phyloP scores from a whole-genome alignment of 2,797 vertebrate species.

The Numenius phaeopus region DNA sequence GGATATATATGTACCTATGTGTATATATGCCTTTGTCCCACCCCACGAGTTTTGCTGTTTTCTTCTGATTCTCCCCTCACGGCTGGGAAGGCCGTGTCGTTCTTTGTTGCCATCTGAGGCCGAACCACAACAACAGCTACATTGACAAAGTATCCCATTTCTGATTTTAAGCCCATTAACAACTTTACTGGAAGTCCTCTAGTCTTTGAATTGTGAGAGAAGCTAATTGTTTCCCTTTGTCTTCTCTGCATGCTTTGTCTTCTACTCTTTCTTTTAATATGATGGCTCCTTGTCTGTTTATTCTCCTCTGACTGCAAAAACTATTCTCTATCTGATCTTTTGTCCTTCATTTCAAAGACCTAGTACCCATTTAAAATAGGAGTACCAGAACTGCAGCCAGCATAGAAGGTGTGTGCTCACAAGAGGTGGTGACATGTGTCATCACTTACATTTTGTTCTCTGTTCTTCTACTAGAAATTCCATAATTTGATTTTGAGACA shows the following conservation, averaged over 20 bases:
- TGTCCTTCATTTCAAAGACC: not conserved
- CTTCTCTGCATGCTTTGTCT: not conserved
- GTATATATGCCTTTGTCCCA: no score
- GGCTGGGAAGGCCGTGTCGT: no score
- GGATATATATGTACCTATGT: no score
- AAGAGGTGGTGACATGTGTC: not conserved
- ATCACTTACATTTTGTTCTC: not conserved
- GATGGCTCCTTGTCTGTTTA: not conserved
- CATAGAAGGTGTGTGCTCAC: not conserved
- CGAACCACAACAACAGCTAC: not conserved
- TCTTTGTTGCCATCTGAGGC: no score
- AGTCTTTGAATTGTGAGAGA: not conserved
- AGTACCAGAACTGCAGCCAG: not conserved
- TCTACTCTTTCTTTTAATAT: not conserved
- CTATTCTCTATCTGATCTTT: not conserved
- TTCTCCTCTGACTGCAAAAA: not conserved
- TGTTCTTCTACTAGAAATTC: not conserved
- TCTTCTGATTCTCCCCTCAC: no score
- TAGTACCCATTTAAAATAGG: not conserved
- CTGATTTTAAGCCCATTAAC: not conserved
- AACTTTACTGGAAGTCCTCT: not conserved
- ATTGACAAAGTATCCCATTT: not conserved
- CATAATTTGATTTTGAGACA: not conserved
- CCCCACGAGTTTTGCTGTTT: no score
- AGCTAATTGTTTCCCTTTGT: not conserved